Conservation (phyloP, 2,888 invertebrate genomes). For the Hirtodrosophila histrioides region DNA sequence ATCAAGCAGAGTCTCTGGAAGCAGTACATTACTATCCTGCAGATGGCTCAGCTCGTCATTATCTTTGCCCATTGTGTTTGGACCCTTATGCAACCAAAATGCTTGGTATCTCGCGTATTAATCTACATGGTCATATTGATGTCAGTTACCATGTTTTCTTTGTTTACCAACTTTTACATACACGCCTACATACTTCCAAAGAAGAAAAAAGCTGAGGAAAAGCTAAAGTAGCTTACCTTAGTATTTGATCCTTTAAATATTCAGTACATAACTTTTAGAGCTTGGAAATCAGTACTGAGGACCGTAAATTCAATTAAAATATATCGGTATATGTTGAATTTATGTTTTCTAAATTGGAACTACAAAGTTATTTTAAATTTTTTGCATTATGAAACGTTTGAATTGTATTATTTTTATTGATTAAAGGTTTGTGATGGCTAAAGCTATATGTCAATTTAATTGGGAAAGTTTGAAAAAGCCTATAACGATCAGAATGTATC, state of each 20-base stretch:
- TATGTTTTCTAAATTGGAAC: too few relatives aligned
- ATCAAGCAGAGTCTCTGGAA: conserved; percentile 49
- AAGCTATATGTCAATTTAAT: too few relatives aligned
- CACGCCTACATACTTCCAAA: conserved; percentile 34
- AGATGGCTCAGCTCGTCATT: conserved; percentile 46
- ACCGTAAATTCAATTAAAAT: too few relatives aligned
- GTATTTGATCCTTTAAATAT: too few relatives aligned
- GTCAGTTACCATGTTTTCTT: conserved; percentile 39
- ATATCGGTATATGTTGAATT: too few relatives aligned
- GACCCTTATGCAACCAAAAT: conserved; percentile 40
- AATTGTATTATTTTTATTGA: too few relatives aligned
- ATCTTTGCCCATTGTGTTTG: conserved; percentile 43
- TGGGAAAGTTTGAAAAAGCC: too few relatives aligned
- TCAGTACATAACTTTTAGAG: background rate
- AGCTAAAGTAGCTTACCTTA: background rate
- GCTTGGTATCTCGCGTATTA: conserved; percentile 26
- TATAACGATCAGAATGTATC: too few relatives aligned
- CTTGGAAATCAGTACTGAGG: too few relatives aligned
- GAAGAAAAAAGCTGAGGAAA: background rate
- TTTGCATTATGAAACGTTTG: too few relatives aligned
- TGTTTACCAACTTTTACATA: conserved; percentile 51
- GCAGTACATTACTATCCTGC: conserved; percentile 52
- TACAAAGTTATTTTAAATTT: too few relatives aligned
- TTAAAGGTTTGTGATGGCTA: too few relatives aligned
- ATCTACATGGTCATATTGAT: conserved; percentile 10